A percentile compares a stretch with the other conserved stretches of the same genome.
These are phyloP conservation scores for Corythornis madagascariensis DNA, from an alignment of 2,113 vertebrate genomes.

Conservation along the genomic window DNA sequence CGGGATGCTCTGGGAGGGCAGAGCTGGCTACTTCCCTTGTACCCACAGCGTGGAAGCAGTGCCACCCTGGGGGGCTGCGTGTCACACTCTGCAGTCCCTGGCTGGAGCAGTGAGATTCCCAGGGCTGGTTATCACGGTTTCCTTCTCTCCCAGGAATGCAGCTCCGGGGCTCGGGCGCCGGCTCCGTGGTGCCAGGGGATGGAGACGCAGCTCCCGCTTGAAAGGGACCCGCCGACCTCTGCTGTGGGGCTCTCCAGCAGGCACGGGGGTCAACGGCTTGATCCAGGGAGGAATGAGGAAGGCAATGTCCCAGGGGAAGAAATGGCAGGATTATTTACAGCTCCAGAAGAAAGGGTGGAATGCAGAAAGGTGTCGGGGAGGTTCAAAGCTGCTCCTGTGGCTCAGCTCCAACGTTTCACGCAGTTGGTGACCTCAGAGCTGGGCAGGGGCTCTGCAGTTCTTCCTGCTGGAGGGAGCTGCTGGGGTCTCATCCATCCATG, in stretches of 20 bases:
- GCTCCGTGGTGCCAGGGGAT: neutral
- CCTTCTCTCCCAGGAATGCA: neutral
- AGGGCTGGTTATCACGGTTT: neutral
- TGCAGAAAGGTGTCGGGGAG: neutral
- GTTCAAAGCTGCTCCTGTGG: neutral
- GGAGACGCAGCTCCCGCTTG: neutral
- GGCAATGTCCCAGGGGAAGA: neutral
- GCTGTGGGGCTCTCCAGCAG: neutral
- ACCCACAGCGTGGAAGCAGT: rapidly evolving
- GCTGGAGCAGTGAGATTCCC: neutral
- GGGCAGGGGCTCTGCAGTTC: neutral
- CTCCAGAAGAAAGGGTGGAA: neutral
- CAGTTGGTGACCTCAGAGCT: neutral
- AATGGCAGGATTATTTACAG: neutral
- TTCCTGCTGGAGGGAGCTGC: rapidly evolving
- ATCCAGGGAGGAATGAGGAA: slow-evolving; percentile 47
- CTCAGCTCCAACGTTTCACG: neutral
- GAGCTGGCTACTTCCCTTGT: neutral
- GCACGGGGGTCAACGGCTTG: neutral
- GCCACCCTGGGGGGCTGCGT: rapidly evolving
- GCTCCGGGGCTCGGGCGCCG: neutral
- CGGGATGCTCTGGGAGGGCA: neutral
- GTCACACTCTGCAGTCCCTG: neutral
- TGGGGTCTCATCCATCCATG: neutral
- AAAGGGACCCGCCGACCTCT: neutral